Base-by-base conservation (phyloP, 1,140 invertebrate species). In the Euura lappo region DNA sequence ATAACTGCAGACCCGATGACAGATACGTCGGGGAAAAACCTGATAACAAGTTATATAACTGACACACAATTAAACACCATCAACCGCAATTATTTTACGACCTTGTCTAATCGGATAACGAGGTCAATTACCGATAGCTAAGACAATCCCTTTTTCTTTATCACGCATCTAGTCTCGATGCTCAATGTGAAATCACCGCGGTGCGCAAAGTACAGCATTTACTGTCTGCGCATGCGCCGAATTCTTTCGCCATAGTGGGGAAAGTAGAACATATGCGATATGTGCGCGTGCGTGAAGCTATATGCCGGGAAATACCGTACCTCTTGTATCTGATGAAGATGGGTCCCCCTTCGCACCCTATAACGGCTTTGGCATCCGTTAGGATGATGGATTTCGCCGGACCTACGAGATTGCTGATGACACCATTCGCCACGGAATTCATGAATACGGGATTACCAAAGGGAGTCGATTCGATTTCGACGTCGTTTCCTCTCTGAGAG, bases 301-400 rank as follows among this genome's bases (percentile, higher is more conserved):
- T 6, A 64, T 28, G 28, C 1, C 28, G 28, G 28, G 28, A 28
- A 28, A 28, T 28, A 28, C 28, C 72, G 71, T 73, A 84, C 83
- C 79, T 76, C 72, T 79, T 66, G 44, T 68, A 3, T 8, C 84
- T 79, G 43, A 84, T 79, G 74, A 88, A 91, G 7, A 91, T 85
- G 0, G 91, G 90, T 68, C 88, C 90, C 4, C 92, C 91, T 81
- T 92, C 91, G 44, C 88, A 90, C 68, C 91, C 89, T 0, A 90
- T 80, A 1, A 90, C 87, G 1, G 90, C 88, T 13, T 89, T 86
- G 2, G 90, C 89, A 76, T 92, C 91, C 42, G 89, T 91, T 28
- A 92, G 85, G 51, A 92, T 78, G 3, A 92, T 77, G 69, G 89
- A 90, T 2, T 86, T 81, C 28, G 87, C 72, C n/a, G 79, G 79